Evolutionary conservation across 2,113 vertebrate species (phyloP).

Genomic region (Chauna torquata): DNA sequence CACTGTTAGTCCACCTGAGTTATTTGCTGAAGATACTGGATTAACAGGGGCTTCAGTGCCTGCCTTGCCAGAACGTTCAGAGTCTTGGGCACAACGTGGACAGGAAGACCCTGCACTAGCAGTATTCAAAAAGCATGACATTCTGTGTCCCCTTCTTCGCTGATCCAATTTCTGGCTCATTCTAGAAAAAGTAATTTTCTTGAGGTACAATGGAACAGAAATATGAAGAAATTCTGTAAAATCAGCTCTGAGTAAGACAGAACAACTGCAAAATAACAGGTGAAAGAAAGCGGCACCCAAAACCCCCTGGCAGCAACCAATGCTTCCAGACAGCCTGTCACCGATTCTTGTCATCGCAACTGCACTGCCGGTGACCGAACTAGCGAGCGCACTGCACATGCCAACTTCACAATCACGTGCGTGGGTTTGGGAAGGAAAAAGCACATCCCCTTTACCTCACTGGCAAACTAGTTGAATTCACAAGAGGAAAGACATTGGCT

Average conservation of each 20-base stretch:
- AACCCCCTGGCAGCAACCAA: not conserved
- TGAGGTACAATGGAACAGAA: not conserved
- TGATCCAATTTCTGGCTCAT: conserved; percentile 4
- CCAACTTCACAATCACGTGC: not conserved
- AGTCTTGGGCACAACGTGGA: not conserved
- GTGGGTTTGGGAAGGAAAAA: not conserved
- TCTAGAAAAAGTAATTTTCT: not conserved
- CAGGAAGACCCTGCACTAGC: not conserved
- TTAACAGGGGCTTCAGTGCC: not conserved
- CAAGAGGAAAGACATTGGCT: not conserved
- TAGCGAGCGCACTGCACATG: not conserved
- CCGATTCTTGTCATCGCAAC: accelerated
- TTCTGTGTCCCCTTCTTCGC: not conserved
- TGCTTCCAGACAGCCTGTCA: not conserved
- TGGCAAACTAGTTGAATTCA: accelerated
- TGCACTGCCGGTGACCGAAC: not conserved
- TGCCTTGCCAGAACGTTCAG: not conserved
- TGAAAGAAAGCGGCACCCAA: not conserved
- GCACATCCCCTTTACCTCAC: not conserved
- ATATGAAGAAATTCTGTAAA: not conserved
- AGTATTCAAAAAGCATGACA: not conserved
- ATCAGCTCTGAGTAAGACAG: not conserved
- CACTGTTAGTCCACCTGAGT: not conserved
- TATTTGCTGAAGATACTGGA: not conserved
- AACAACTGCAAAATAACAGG: not conserved